These are phyloP conservation scores for Rhabdornis inornatus DNA, from an alignment of 2,113 vertebrate genomes.

Conservation along the genomic window DNA sequence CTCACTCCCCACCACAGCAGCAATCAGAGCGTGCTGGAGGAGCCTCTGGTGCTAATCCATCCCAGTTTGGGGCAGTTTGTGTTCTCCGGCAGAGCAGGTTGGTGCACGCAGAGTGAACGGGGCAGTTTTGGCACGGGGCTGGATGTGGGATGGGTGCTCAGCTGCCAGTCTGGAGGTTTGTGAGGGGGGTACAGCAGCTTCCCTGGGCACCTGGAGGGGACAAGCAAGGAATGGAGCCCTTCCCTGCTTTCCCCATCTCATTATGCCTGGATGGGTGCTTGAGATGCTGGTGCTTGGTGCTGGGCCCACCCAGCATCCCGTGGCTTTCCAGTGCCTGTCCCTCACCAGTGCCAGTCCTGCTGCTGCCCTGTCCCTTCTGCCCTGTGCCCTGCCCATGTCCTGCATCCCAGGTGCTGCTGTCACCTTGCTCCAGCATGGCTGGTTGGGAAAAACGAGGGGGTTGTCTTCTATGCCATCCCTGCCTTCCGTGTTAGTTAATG, in stretches of 20 bases:
- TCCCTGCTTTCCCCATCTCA: not conserved
- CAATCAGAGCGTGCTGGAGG: not conserved
- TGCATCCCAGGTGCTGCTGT: not conserved
- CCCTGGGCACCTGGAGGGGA: not conserved
- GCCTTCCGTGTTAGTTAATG: not conserved
- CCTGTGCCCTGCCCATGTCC: not conserved
- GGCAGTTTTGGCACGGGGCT: fast-evolving
- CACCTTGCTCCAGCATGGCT: fast-evolving
- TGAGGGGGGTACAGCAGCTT: not conserved
- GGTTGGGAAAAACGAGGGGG: not conserved
- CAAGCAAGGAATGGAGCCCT: not conserved
- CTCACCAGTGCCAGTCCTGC: not conserved
- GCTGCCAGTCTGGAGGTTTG: not conserved
- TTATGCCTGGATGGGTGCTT: fast-evolving
- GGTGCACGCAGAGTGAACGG: fast-evolving
- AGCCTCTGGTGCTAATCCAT: not conserved
- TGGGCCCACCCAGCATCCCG: not conserved
- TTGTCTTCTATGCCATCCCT: not conserved
- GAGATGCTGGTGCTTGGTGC: fast-evolving
- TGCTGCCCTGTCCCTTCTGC: not conserved
- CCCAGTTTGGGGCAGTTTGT: not conserved
- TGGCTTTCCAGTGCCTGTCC: fast-evolving
- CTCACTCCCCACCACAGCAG: fast-evolving
- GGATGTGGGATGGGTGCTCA: fast-evolving
- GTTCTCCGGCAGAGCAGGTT: not conserved